Percentiles rank a stretch among this genome's conserved stretches.
These are phyloP conservation scores for Ictalurus furcatus DNA, from an alignment of 2,113 vertebrate species.

Conservation along the genomic window DNA sequence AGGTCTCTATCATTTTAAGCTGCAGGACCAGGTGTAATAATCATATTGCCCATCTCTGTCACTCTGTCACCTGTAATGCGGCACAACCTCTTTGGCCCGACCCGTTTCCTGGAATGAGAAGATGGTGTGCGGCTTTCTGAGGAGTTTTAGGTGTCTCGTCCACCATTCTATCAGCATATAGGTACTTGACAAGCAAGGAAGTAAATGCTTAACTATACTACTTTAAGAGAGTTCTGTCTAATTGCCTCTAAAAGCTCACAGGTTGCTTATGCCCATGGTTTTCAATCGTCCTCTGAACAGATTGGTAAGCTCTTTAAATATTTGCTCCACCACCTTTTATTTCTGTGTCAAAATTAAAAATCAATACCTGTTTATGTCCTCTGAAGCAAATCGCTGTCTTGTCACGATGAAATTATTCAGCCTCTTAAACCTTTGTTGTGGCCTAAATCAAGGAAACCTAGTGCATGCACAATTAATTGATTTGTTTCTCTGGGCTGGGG, in stretches of 20 bases:
- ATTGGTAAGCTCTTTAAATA: neutral
- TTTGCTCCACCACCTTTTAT: conserved; percentile 22
- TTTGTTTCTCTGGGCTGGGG: neutral
- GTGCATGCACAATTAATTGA: conserved; percentile 39
- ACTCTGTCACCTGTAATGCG: too few species aligned
- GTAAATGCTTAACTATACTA: neutral
- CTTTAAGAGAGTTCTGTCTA: conserved; percentile 23
- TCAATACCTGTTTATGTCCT: conserved; percentile 22
- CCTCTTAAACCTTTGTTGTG: conserved; percentile 47
- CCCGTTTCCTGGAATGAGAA: too few species aligned
- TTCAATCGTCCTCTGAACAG: neutral
- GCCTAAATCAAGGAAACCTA: conserved; percentile 62
- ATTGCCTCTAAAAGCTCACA: conserved; percentile 39
- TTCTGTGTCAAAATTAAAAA: conserved; percentile 40
- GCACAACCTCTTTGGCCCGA: too few species aligned
- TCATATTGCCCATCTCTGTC: neutral
- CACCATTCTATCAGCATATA: too few species aligned
- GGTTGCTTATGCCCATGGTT: conserved; percentile 32
- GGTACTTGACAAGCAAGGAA: too few species aligned
- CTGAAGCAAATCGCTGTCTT: neutral
- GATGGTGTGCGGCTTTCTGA: too few species aligned
- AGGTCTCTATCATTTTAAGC: conserved; percentile 6
- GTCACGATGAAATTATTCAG: conserved; percentile 40
- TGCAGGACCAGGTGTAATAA: conserved; percentile 15
- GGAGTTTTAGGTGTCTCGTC: too few species aligned